Evolutionary conservation across 2,797 vertebrate genomes (phyloP), one percentile per base, ranked within the genome.

Genomic region (Propithecus perrieri): DNA sequence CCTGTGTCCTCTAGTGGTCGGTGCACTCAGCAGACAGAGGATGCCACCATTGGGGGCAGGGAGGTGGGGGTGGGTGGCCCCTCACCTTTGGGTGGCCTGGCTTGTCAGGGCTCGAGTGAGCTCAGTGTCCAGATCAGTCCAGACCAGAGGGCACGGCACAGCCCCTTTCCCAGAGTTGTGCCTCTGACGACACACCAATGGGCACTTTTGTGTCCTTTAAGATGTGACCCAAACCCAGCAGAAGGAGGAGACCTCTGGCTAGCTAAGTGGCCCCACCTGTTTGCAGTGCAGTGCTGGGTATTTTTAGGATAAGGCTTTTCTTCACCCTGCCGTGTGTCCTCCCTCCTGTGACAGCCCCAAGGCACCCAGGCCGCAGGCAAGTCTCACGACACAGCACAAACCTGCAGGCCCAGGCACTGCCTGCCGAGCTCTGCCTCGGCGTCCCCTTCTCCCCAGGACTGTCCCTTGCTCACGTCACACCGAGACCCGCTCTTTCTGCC

Each of bases 311-410:
- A 24, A 61, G 17, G 9, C 10, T 67, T 86, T 89, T 69, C 79
- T 46, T 69, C 6, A 8, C 59, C 4, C 35, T 35, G 5, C 10
- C 26, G 10, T 41, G 20, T 65, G 38, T 57, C 72, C 43, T 5
- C 67, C 18, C 35, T 13, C 4, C 10, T 2, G 28, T 41, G 53
- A 43, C 65, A 59, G 38, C 72, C 46, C 7, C 1, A 28, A 65
- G 38, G n/a, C 22, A 26, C 12, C n/a, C 35, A 53, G 41, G 38
- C 4, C 1, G 0, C 0, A n/a, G 15, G 5, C 5, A 0, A n/a
- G 5, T 63, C 20, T 89, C 71, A 48, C 4, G 33, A 71, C 13
- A 18, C 5, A 0, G 9, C 28, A 35, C 6, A 0, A 17, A 6
- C 38, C 55, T 5, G 22, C 33, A 93, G 48, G 72, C 75, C 75